phyloP scores from a whole-genome alignment of 2,113 vertebrate genomes.

The Channa maculata region DNA sequence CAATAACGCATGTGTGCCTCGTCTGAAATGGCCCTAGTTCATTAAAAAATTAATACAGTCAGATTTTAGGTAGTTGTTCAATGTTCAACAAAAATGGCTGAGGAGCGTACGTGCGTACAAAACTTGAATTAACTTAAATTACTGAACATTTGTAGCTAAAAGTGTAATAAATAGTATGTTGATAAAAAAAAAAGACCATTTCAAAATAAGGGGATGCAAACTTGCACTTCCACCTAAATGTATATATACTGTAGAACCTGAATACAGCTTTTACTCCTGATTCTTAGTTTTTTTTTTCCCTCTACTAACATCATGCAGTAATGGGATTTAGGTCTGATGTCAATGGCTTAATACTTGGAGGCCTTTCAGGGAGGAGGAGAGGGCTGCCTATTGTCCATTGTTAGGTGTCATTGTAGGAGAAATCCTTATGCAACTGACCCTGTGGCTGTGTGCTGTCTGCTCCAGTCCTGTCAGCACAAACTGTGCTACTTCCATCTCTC shows the following conservation, averaged over 20 bases:
- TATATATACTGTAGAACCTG: neutral
- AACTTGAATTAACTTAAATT: too few relatives aligned
- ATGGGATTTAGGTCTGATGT: neutral
- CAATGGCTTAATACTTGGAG: neutral
- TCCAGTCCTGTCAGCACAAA: slow-evolving; percentile 5
- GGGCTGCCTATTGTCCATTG: neutral
- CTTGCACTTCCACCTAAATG: too few relatives aligned
- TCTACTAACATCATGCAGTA: neutral
- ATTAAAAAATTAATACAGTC: too few relatives aligned
- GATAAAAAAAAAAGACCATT: too few relatives aligned
- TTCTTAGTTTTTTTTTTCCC: neutral
- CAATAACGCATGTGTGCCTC: too few relatives aligned
- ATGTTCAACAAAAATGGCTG: too few relatives aligned
- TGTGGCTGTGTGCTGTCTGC: slow-evolving; percentile 1
- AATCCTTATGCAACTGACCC: slow-evolving; percentile 9
- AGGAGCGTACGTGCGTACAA: too few relatives aligned
- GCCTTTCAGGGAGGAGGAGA: neutral
- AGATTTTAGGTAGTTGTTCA: too few relatives aligned
- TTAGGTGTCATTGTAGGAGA: neutral
- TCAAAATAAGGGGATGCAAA: too few relatives aligned
- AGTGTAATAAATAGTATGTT: too few relatives aligned
- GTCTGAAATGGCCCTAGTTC: too few relatives aligned
- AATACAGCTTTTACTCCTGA: neutral
- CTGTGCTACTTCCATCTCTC: neutral
- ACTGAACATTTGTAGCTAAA: too few relatives aligned